Evolutionary conservation across 2,888 invertebrate species (phyloP).

Genomic region (Chaetogeoica ovagalla): DNA sequence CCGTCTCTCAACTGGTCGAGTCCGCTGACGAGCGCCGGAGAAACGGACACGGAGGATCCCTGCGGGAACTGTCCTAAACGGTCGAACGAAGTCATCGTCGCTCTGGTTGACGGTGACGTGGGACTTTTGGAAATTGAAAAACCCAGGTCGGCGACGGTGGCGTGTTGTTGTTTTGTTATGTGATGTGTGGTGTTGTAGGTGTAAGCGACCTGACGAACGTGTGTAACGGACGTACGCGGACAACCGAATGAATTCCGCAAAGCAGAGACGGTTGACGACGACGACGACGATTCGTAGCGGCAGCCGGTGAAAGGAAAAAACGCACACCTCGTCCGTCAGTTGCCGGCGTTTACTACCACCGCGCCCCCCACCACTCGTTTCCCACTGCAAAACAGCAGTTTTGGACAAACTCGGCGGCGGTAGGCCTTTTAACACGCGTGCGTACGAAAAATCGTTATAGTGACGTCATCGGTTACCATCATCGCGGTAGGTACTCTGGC

Average conservation of each 20-base stretch:
- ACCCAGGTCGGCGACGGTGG: constrained; percentile 15
- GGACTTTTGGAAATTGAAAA: constrained; percentile 30
- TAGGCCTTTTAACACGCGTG: constrained; percentile 10
- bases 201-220: background rate
- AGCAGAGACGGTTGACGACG: background rate
- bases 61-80: constrained; percentile 63
- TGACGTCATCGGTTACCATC: background rate
- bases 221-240: constrained; percentile 11
- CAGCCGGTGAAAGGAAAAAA: constrained; percentile 50
- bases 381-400: background rate
- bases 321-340: no score
- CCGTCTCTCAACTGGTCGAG: constrained; percentile 71
- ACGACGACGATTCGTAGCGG: background rate
- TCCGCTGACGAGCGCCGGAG: constrained; percentile 61
- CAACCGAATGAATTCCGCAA: constrained; percentile 8
- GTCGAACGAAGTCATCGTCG: constrained; percentile 59
- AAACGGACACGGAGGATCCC: constrained; percentile 61
- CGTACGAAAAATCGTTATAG: constrained; percentile 44
- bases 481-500: background rate
- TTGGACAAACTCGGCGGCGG: background rate
- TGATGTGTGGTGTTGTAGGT: background rate
- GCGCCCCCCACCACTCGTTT: constrained; percentile 15
- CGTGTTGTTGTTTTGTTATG: background rate
- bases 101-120: background rate
- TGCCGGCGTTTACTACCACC: constrained; percentile 33